Conservation (phyloP, 2,888 invertebrate species). For the Phalera bucephala region DNA sequence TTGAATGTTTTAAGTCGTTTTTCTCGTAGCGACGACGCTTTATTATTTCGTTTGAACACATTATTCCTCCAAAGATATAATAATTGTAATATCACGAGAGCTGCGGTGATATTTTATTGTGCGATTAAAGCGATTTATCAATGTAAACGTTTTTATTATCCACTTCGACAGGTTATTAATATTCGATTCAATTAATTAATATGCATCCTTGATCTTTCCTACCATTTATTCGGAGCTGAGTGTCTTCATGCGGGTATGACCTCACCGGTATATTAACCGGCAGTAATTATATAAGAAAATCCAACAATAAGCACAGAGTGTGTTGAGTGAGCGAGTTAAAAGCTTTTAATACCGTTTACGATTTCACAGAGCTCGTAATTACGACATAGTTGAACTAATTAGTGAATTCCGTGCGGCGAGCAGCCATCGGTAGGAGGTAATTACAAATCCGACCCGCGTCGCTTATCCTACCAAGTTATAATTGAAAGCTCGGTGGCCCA, state of each 20-base stretch:
- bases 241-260: constrained; percentile 10
- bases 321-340: constrained; percentile 36
- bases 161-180: constrained; percentile 9
- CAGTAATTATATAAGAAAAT: constrained; percentile 22
- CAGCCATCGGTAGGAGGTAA: constrained; percentile 54
- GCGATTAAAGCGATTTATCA: constrained; percentile 26
- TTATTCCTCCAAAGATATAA: background rate
- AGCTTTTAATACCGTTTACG: constrained; percentile 51
- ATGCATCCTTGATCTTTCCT: constrained; percentile 20
- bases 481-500: constrained; percentile 75
- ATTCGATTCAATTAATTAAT: constrained; percentile 20
- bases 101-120: constrained; percentile 20
- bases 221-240: constrained; percentile 6
- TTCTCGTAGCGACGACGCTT: background rate
- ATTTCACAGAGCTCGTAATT: constrained; percentile 57
- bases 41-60: constrained; percentile 9
- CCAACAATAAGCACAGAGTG: constrained; percentile 18
- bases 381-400: constrained; percentile 61
- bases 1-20: background rate
- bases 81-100: constrained; percentile 17
- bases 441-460: constrained; percentile 64
- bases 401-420: constrained; percentile 35
- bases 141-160: constrained; percentile 19
- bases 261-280: constrained; percentile 15
- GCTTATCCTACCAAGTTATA: constrained; percentile 73